phyloP scores from a whole-genome alignment of 1,140 invertebrate species.

The Stegodyphus mimosarum region DNA sequence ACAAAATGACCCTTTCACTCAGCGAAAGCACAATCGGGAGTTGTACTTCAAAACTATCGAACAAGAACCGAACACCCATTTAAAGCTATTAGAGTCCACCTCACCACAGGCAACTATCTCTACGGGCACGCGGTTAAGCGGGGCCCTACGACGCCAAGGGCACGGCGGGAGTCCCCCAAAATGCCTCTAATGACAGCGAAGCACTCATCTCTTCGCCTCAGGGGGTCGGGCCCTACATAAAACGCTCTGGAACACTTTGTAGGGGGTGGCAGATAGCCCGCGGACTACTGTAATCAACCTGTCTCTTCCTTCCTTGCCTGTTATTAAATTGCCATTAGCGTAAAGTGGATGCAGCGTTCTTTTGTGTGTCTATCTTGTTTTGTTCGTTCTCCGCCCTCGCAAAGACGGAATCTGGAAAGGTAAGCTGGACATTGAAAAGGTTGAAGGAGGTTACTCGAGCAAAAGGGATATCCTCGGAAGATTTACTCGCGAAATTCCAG shows the following conservation, averaged over 20 bases:
- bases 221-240: slow-evolving; percentile 15
- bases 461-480: too few species aligned
- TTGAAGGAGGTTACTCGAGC: too few species aligned
- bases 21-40: not conserved
- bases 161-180: slow-evolving; percentile 18
- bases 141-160: not conserved
- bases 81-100: slow-evolving; percentile 23
- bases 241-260: slow-evolving; percentile 22
- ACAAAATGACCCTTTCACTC: not conserved
- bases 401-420: not conserved
- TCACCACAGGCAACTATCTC: slow-evolving; percentile 10
- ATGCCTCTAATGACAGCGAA: slow-evolving; percentile 36
- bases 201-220: slow-evolving; percentile 27
- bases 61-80: slow-evolving; percentile 34
- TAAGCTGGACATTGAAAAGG: too few species aligned
- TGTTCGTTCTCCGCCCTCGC: not conserved
- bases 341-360: slow-evolving; percentile 26
- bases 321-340: slow-evolving; percentile 48
- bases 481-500: too few species aligned
- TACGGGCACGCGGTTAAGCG: not conserved
- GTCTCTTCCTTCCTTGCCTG: slow-evolving; percentile 10
- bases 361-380: not conserved
- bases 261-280: slow-evolving; percentile 36
- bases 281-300: slow-evolving; percentile 52
- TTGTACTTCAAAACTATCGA: not conserved